Evolutionary conservation across 2,888 invertebrate species (phyloP).

Genomic region (Calliphora vomitoria): DNA sequence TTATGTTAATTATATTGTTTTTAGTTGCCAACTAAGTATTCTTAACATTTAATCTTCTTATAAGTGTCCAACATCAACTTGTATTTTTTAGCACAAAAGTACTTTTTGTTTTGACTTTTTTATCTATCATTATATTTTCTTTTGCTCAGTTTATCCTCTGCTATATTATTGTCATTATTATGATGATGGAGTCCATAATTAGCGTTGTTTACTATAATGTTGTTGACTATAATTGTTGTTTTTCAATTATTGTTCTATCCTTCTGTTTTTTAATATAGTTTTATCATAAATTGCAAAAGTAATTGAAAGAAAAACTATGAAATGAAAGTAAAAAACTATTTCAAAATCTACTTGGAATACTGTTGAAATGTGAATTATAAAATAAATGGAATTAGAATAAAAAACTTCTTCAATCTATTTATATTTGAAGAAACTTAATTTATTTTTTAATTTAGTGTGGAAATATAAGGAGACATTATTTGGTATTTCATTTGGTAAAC

Average conservation of each 20-base stretch:
- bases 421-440: too few species aligned
- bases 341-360: not conserved
- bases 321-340: not conserved
- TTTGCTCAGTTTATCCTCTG: constrained; percentile 12
- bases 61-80: constrained; percentile 54
- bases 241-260: not conserved
- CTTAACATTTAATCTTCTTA: constrained; percentile 66
- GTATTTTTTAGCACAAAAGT: too few species aligned
- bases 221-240: constrained; percentile 7
- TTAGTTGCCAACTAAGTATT: constrained; percentile 29
- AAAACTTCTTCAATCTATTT: too few species aligned
- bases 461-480: too few species aligned
- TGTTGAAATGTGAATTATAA: not conserved
- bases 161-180: constrained; percentile 39
- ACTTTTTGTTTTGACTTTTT: not conserved
- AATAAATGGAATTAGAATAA: not conserved
- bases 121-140: not conserved
- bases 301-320: constrained; percentile 19
- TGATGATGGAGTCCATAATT: constrained; percentile 58
- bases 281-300: constrained; percentile 11
- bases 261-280: not conserved
- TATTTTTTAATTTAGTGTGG: too few species aligned
- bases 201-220: constrained; percentile 60
- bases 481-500: too few species aligned
- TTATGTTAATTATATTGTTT: constrained; percentile 20